Evolutionary conservation across 2,797 vertebrate genomes (phyloP).

Genomic region (Uromys caudimaculatus): DNA sequence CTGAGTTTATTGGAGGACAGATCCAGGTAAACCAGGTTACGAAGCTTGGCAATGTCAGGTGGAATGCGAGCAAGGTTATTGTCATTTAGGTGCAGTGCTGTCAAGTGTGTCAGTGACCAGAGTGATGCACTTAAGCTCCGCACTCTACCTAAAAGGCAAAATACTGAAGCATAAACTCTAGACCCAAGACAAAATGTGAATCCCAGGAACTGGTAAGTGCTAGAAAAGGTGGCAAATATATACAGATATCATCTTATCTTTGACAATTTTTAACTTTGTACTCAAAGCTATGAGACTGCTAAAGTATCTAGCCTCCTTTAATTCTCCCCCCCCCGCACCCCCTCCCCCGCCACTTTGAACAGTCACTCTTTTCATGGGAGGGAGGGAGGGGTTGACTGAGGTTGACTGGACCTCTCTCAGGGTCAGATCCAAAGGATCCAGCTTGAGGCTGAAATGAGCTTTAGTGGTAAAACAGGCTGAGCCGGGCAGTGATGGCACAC

Average conservation of each 20-base stretch:
- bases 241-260: not conserved
- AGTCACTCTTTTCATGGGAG: not conserved
- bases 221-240: not conserved
- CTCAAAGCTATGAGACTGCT: conserved; percentile 5
- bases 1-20: conserved; percentile 99
- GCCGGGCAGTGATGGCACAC: too few species aligned
- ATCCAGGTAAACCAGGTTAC: conserved; percentile 98
- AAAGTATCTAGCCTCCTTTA: conserved; percentile 6
- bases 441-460: not conserved
- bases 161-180: conserved; percentile 57
- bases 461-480: not conserved
- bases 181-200: not conserved
- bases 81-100: conserved; percentile 98
- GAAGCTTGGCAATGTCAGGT: conserved; percentile 98
- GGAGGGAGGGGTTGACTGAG: not conserved
- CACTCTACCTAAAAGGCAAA: conserved; percentile 92
- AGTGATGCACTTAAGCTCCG: conserved; percentile 96
- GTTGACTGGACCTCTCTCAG: not conserved
- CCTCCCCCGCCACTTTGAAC: too few species aligned
- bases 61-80: conserved; percentile 98
- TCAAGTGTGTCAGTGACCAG: conserved; percentile 99
- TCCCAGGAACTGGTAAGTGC: not conserved
- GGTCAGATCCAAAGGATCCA: conserved; percentile 4
- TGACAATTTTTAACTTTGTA: conserved; percentile 41
- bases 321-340: too few species aligned